Evolutionary conservation across 2,888 invertebrate genomes (phyloP).

Genomic region (Keiferia lycopersicella): DNA sequence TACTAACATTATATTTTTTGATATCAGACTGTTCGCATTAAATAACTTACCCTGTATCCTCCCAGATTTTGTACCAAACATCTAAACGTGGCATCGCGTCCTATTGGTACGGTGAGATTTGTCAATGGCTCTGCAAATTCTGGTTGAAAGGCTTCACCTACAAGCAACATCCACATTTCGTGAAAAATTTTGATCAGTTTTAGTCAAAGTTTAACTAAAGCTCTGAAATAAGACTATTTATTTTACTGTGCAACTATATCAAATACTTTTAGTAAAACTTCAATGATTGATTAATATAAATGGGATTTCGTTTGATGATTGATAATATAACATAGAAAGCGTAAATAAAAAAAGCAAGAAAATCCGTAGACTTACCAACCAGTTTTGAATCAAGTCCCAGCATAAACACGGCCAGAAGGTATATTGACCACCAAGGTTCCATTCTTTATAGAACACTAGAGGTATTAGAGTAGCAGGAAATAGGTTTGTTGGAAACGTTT

Average conservation of each 20-base stretch:
- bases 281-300: too few relatives aligned
- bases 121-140: conserved; percentile 91
- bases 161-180: conserved; percentile 31
- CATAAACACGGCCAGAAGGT: conserved; percentile 66
- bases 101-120: conserved; percentile 91
- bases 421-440: conserved; percentile 67
- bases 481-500: not conserved
- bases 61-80: conserved; percentile 93
- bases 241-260: too few relatives aligned
- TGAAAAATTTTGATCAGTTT: not conserved
- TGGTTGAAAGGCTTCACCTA: conserved; percentile 89
- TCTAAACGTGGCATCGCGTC: conserved; percentile 92
- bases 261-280: too few relatives aligned
- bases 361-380: conserved; percentile 56
- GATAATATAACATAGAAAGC: too few relatives aligned
- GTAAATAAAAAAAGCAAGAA: too few relatives aligned
- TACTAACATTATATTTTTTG: too few relatives aligned
- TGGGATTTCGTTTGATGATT: too few relatives aligned
- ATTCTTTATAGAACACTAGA: conserved; percentile 50
- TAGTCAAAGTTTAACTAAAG: too few relatives aligned
- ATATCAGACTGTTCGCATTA: too few relatives aligned
- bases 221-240: too few relatives aligned
- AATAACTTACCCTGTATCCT: conserved; percentile 94
- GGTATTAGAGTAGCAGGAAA: not conserved
- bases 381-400: conserved; percentile 70